Conservation (phyloP, 2,888 invertebrate species). For the Papilio protenor region DNA sequence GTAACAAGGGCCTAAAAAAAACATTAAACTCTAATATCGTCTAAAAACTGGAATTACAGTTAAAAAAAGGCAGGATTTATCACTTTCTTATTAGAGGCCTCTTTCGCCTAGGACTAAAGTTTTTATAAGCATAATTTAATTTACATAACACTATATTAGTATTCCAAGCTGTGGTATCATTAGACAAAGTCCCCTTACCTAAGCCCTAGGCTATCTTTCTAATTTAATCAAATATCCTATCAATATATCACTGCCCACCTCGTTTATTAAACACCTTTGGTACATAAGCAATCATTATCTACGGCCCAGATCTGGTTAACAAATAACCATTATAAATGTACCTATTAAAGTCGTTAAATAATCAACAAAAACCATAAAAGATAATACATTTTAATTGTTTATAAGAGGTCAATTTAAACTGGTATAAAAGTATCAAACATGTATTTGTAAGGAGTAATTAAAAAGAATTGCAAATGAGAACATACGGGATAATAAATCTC, state of each 20-base stretch:
- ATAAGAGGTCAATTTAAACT: slow-evolving; percentile 19
- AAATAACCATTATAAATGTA: slow-evolving; percentile 48
- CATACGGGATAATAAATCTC: slow-evolving; percentile 33
- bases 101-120: background rate
- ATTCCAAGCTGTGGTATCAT: no score
- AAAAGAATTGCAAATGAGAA: slow-evolving; percentile 34
- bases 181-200: background rate
- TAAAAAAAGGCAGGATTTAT: no score
- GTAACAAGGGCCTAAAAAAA: no score
- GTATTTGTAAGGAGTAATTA: slow-evolving; percentile 39
- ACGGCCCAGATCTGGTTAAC: slow-evolving; percentile 55
- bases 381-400: slow-evolving; percentile 5
- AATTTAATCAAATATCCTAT: slow-evolving; percentile 37
- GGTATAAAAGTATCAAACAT: slow-evolving; percentile 28
- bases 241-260: slow-evolving; percentile 57
- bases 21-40: no score
- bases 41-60: no score
- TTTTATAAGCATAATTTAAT: no score
- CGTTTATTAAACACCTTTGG: slow-evolving; percentile 55
- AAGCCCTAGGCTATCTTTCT: slow-evolving; percentile 4
- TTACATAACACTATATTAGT: no score
- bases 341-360: slow-evolving; percentile 7
- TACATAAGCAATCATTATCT: slow-evolving; percentile 53
- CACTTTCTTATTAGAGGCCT: no score
- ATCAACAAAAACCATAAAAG: slow-evolving; percentile 1